Evolutionary conservation across 2,888 invertebrate species (phyloP).

Genomic region (Drosophila meridiana): DNA sequence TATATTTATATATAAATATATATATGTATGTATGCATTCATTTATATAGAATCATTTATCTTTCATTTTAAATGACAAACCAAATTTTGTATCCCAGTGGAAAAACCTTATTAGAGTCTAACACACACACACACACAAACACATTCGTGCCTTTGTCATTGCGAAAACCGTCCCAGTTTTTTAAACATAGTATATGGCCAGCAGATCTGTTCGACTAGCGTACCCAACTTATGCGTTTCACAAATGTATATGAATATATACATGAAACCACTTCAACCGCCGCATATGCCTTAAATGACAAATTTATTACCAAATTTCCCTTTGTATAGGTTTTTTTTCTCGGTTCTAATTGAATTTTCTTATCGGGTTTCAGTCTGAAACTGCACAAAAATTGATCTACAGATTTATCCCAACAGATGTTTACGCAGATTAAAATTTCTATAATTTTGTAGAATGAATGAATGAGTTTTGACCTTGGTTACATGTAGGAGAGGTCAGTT

Average conservation of each 20-base stretch:
- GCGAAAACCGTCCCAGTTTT: slow-evolving; percentile 75
- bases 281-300: slow-evolving; percentile 54
- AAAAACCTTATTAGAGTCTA: slow-evolving; percentile 18
- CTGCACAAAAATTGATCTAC: not conserved
- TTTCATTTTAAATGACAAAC: not conserved
- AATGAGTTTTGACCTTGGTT: not conserved
- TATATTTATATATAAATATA: not conserved
- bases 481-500: not conserved
- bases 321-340: not conserved
- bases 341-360: not conserved
- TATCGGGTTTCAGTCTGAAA: not conserved
- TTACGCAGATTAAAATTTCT: not conserved
- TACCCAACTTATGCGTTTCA: not conserved
- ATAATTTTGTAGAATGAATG: not conserved
- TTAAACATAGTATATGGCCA: slow-evolving; percentile 2
- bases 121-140: slow-evolving; percentile 51
- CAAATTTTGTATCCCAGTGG: not conserved
- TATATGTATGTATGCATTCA: not conserved
- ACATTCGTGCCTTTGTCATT: slow-evolving; percentile 82
- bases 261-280: slow-evolving; percentile 25
- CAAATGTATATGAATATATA: not conserved
- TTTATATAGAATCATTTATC: not conserved
- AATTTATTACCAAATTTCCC: slow-evolving; percentile 26
- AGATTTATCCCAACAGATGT: not conserved
- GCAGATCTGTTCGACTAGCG: slow-evolving; percentile 3